A percentile compares a stretch with the other conserved stretches of the same genome.
Conservation (phyloP, 2,113 vertebrate genomes). For the Misgurnus anguillicaudatus region DNA sequence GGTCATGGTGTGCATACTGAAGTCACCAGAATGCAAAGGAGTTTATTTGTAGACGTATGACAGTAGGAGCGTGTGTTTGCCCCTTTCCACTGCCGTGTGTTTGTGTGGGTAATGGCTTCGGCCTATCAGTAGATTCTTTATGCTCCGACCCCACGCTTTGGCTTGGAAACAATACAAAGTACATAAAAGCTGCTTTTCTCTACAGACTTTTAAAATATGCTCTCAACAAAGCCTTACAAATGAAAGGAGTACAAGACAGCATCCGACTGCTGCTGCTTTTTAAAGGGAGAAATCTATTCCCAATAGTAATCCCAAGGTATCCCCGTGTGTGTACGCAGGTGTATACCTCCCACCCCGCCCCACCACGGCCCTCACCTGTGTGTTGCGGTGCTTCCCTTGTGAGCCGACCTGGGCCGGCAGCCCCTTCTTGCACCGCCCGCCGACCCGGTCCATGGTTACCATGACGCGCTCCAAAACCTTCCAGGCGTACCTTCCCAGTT, state of each 20-base stretch:
- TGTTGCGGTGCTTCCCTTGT: conserved; percentile 98
- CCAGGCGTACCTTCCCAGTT: conserved; percentile 96
- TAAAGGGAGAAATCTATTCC: not conserved
- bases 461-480: conserved; percentile 99
- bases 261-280: not conserved
- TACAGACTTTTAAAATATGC: conserved; percentile 50
- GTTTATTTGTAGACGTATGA: conserved; percentile 48
- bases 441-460: conserved; percentile 95
- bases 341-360: conserved; percentile 88
- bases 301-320: not conserved
- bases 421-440: conserved; percentile 92
- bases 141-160: conserved; percentile 67
- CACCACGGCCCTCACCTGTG: conserved; percentile 99
- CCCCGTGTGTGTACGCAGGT: conserved; percentile 65
- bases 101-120: conserved; percentile 42
- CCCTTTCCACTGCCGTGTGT: conserved; percentile 21
- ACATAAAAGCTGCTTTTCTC: conserved; percentile 67
- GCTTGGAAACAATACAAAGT: conserved; percentile 65
- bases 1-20: conserved; percentile 29
- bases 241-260: conserved; percentile 2
- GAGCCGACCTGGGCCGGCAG: conserved; percentile 96
- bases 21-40: conserved; percentile 47
- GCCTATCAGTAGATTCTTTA: conserved; percentile 67
- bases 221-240: conserved; percentile 28
- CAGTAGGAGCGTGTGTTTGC: conserved; percentile 14